Percentiles rank a stretch among this genome's conserved stretches.
Conservation (phyloP, 2,888 invertebrate species). For the Iphiclides podalirius region DNA sequence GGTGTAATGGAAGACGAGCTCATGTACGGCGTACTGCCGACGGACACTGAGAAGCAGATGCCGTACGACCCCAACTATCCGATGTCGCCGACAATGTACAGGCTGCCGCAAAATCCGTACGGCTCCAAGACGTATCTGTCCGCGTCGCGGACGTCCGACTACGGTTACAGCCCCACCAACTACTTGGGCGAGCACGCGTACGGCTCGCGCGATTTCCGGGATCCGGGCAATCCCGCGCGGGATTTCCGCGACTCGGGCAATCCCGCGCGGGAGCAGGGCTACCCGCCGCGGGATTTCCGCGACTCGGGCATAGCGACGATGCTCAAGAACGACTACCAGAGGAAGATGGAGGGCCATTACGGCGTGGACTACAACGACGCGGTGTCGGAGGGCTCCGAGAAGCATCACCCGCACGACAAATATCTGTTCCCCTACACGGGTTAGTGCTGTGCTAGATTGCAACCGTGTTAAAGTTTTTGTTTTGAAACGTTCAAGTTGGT, state of each 20-base stretch:
- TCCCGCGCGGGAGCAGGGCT: conserved; percentile 63
- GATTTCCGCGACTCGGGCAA: conserved; percentile 62
- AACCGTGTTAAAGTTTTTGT: not conserved
- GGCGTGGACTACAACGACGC: conserved; percentile 81
- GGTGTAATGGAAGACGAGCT: conserved; percentile 71
- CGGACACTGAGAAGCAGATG: conserved; percentile 67
- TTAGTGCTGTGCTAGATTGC: conserved; percentile 47
- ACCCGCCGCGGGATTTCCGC: conserved; percentile 65
- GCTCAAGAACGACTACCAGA: conserved; percentile 76
- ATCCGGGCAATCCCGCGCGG: conserved; percentile 57
- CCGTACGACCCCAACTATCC: conserved; percentile 74
- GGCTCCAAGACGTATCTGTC: conserved; percentile 68
- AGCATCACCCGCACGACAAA: conserved; percentile 86
- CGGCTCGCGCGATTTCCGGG: conserved; percentile 64
- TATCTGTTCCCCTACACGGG: conserved; percentile 92
- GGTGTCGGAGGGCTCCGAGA: conserved; percentile 85
- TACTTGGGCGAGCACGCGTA: conserved; percentile 61
- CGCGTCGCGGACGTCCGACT: conserved; percentile 67
- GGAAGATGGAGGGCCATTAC: conserved; percentile 70
- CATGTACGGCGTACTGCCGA: conserved; percentile 66
- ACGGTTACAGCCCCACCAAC: conserved; percentile 73
- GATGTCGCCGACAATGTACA: conserved; percentile 72
- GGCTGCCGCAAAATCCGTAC: conserved; percentile 69
- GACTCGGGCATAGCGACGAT: conserved; percentile 74
- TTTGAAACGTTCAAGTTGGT: conserved; percentile 5